These are phyloP conservation scores for Reticulitermes speratus DNA, from an alignment of 1,140 invertebrate species.

Conservation along the genomic window DNA sequence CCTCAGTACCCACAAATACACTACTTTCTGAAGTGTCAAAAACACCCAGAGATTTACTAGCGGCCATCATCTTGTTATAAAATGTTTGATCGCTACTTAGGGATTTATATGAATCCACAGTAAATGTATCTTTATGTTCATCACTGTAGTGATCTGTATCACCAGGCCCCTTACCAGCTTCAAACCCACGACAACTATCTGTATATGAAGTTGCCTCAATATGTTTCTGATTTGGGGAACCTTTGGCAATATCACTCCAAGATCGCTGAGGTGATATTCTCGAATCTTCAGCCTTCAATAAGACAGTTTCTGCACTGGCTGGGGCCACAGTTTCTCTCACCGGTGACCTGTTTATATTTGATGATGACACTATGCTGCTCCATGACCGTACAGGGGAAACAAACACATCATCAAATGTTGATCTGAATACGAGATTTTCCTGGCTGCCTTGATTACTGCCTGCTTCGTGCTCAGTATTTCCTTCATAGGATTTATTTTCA, in stretches of 20 bases:
- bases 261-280: not conserved
- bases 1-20: not conserved
- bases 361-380: not conserved
- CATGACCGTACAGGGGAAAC: not conserved
- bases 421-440: not conserved
- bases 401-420: not conserved
- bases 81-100: not conserved
- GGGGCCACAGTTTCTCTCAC: not conserved
- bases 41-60: not conserved
- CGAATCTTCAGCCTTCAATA: not conserved
- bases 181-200: not conserved
- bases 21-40: not conserved
- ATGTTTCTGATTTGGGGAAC: not conserved
- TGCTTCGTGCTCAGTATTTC: not conserved
- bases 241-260: not conserved
- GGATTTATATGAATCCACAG: not conserved
- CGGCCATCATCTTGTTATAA: not conserved
- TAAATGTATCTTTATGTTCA: not conserved
- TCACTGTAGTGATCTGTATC: slow-evolving; percentile 4
- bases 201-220: not conserved
- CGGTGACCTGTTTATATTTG: not conserved
- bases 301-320: not conserved
- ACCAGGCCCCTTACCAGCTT: not conserved
- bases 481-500: not conserved
- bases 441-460: not conserved